These are phyloP conservation scores for Melitaea cinxia DNA, from an alignment of 1,140 invertebrate genomes.

Conservation along the genomic window DNA sequence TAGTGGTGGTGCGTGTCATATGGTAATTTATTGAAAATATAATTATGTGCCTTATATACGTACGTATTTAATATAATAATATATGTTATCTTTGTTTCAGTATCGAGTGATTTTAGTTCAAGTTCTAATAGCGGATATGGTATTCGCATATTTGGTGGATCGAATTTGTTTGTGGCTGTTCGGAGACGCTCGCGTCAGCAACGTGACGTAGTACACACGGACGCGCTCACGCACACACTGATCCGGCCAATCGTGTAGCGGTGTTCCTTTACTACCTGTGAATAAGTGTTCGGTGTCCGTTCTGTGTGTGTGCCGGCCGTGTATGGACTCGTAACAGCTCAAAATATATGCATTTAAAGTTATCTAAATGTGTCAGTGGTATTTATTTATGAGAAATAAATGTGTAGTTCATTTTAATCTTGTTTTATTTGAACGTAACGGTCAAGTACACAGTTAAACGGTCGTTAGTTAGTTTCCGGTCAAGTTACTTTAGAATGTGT, in stretches of 20 bases:
- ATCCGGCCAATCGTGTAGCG: background rate
- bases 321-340: constrained; percentile 51
- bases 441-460: background rate
- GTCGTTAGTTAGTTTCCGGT: too few relatives aligned
- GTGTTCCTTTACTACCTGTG: constrained; percentile 7
- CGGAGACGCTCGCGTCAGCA: constrained; percentile 86
- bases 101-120: constrained; percentile 91
- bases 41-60: too few relatives aligned
- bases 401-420: constrained; percentile 39
- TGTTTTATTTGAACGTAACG: constrained; percentile 10
- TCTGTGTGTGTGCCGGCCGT: constrained; percentile 34
- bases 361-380: constrained; percentile 64
- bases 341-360: constrained; percentile 68
- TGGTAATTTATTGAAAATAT: too few relatives aligned
- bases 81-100: constrained; percentile 84
- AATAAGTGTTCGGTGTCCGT: constrained; percentile 22
- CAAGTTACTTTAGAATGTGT: too few relatives aligned
- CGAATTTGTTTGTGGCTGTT: constrained; percentile 93
- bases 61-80: too few relatives aligned
- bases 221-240: background rate
- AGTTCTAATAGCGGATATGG: constrained; percentile 91
- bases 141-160: constrained; percentile 92
- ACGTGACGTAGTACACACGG: constrained; percentile 22
- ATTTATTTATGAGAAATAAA: constrained; percentile 65
- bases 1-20: too few relatives aligned